Percentiles rank a stretch among this genome's conserved stretches.
phyloP scores from a whole-genome alignment of 1,140 invertebrate genomes.

The Drosophila murphyi region DNA sequence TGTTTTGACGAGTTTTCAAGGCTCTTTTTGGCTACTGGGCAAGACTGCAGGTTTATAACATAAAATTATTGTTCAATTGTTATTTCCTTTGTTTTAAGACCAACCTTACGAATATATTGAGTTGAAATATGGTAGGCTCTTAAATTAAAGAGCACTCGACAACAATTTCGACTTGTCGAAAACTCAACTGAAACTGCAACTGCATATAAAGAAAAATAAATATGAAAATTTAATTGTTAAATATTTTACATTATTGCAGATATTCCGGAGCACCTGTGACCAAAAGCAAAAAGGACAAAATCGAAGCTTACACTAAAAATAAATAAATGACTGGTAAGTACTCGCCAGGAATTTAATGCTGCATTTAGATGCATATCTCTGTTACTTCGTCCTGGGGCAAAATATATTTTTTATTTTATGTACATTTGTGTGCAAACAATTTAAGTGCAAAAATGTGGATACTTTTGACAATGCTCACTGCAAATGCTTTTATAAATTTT shows the following conservation, averaged over 20 bases:
- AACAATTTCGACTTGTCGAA: constrained; percentile 34
- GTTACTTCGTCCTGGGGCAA: neutral
- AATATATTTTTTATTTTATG: neutral
- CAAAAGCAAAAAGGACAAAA: constrained; percentile 38
- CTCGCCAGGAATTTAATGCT: constrained; percentile 49
- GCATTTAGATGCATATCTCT: constrained; percentile 4
- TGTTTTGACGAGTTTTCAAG: no score
- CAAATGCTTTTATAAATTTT: constrained; percentile 81
- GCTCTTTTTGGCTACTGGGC: no score
- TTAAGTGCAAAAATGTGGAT: constrained; percentile 49
- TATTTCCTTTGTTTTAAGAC: no score
- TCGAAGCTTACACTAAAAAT: constrained; percentile 53
- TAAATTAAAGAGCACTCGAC: constrained; percentile 9
- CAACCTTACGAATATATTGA: no score
- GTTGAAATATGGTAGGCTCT: no score
- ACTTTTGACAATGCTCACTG: constrained; percentile 67
- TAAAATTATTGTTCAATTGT: no score
- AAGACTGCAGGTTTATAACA: no score
- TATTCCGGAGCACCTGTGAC: constrained; percentile 30
- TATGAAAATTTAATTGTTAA: constrained; percentile 41
- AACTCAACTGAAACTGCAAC: constrained; percentile 38
- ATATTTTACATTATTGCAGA: constrained; percentile 67
- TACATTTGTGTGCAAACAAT: constrained; percentile 35
- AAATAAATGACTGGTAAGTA: constrained; percentile 81
- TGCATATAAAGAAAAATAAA: constrained; percentile 44